Conservation (phyloP, 1,140 invertebrate genomes). For the Hypothenemus hampei region DNA sequence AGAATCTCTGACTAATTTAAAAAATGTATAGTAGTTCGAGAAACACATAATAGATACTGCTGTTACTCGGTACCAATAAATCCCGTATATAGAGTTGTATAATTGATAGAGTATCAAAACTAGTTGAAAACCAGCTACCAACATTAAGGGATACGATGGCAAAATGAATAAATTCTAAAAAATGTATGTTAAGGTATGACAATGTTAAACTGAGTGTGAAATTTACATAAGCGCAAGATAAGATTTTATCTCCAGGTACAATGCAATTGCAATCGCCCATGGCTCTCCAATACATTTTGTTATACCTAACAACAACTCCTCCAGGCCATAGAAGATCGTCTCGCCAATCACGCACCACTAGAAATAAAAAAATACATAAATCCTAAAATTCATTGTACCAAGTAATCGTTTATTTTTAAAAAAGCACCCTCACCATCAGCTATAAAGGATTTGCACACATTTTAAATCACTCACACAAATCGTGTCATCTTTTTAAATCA, state of each 20-base stretch:
- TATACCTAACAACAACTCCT: conserved; percentile 76
- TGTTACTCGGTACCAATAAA: conserved; percentile 88
- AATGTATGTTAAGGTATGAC: conserved; percentile 28
- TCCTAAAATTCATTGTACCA: conserved; percentile 31
- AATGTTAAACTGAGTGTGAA: conserved; percentile 3
- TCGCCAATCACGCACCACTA: conserved; percentile 65
- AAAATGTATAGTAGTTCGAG: conserved; percentile 88
- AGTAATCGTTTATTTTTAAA: no score
- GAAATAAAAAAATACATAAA: conserved; percentile 39
- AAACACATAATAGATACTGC: conserved; percentile 79
- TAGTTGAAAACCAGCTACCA: conserved; percentile 68
- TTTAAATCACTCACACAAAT: no score
- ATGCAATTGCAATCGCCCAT: conserved; percentile 68
- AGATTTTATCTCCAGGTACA: conserved; percentile 76
- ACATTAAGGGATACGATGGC: conserved; percentile 73
- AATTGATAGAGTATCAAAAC: conserved; percentile 72
- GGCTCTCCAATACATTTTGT: conserved; percentile 73
- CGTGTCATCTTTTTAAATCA: no score
- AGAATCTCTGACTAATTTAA: conserved; percentile 82
- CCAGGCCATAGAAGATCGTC: conserved; percentile 69
- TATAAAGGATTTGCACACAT: no score
- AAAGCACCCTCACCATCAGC: no score
- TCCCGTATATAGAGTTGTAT: conserved; percentile 65
- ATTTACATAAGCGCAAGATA: conserved; percentile 82
- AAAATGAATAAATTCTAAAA: conserved; percentile 81